phyloP scores from a whole-genome alignment of 2,113 vertebrate genomes.

The Morphnarchus princeps region DNA sequence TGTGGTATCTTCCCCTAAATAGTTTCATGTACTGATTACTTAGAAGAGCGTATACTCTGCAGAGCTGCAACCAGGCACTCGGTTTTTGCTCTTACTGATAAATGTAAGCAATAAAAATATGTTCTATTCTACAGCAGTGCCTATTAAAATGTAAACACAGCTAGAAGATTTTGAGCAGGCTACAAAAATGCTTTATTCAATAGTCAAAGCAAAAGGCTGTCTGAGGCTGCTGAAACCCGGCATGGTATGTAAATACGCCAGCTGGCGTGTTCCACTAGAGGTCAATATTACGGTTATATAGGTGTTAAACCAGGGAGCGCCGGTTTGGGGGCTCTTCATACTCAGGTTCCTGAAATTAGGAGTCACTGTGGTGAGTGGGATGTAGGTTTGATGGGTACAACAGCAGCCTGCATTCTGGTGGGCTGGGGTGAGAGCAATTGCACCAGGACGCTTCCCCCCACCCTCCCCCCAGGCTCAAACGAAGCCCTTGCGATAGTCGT shows the following conservation, averaged over 20 bases:
- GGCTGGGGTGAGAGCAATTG: rapidly evolving
- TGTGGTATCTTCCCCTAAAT: background rate
- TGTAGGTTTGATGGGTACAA: rapidly evolving
- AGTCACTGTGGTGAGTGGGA: rapidly evolving
- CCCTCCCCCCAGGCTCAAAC: background rate
- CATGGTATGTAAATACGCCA: background rate
- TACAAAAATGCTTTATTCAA: slow-evolving; percentile 73
- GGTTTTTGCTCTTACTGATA: slow-evolving; percentile 31
- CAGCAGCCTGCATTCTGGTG: rapidly evolving
- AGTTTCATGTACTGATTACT: background rate
- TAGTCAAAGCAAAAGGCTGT: background rate
- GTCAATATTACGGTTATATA: rapidly evolving
- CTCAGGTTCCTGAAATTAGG: background rate
- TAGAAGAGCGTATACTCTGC: background rate
- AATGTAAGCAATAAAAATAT: slow-evolving; percentile 64
- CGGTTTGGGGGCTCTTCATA: background rate
- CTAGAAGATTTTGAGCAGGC: slow-evolving; percentile 57
- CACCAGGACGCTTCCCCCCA: rapidly evolving
- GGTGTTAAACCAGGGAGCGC: background rate
- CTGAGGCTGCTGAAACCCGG: slow-evolving; percentile 3
- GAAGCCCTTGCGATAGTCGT: rapidly evolving
- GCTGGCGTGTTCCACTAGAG: background rate
- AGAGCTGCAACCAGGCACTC: background rate
- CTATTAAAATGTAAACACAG: slow-evolving; percentile 75
- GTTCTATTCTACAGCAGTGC: slow-evolving; percentile 48